Evolutionary conservation across 2,113 vertebrate genomes (phyloP).

Genomic region (Lycocorax pyrrhopterus): DNA sequence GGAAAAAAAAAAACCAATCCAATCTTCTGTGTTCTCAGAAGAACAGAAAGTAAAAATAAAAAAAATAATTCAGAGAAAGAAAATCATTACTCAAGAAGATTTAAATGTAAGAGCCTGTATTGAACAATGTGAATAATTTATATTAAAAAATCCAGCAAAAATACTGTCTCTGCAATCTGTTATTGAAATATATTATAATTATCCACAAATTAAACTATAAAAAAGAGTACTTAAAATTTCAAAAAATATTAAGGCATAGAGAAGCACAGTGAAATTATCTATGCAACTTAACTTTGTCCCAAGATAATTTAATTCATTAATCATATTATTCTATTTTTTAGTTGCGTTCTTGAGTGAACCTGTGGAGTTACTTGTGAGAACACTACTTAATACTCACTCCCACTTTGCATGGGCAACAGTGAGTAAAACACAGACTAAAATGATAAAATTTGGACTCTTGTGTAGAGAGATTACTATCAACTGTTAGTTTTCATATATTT

Average conservation of each 20-base stretch:
- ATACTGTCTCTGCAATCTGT: neutral
- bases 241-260: neutral
- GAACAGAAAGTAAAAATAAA: neutral
- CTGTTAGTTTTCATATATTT: neutral
- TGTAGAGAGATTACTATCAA: neutral
- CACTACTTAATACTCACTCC: neutral
- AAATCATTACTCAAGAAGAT: neutral
- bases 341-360: neutral
- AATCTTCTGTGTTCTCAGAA: neutral
- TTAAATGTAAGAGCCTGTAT: neutral
- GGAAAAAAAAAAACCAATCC: neutral
- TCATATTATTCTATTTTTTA: neutral
- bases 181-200: neutral
- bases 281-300: neutral
- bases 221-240: neutral
- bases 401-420: neutral
- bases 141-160: neutral
- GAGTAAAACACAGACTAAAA: neutral
- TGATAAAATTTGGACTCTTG: neutral
- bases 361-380: neutral
- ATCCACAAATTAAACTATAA: neutral
- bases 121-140: neutral
- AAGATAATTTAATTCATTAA: neutral
- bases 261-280: neutral
- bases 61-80: neutral